Evolutionary conservation across 2,888 invertebrate genomes (phyloP), one percentile per base, ranked within the genome.

Genomic region (Aplocera efformata): DNA sequence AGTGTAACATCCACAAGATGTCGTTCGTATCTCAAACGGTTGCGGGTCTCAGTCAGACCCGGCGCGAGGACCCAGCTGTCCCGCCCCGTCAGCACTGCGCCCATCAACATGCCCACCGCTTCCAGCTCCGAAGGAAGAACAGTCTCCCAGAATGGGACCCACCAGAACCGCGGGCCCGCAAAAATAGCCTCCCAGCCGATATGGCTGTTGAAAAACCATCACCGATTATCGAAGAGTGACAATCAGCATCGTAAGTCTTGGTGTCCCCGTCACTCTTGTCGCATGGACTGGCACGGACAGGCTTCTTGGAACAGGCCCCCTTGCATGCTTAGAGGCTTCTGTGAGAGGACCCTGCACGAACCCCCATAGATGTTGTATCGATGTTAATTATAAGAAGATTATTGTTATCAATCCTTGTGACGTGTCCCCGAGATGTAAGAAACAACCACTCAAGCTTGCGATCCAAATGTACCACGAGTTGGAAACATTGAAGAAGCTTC

Each of bases 1-100:
- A 56, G 22, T 24, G 26, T 30, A 29, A n/a, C n/a, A n/a, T n/a
- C n/a, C 22, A 42, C 42, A 39, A 37, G 60, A 90, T 90, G 90
- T 89, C 90, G 53, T 89, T 90, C 76, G 86, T 90, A 55, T 89
- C 89, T 24, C 89, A 89, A 83, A 89, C 90, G 25, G 89, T 89
- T 43, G 90, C 90, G 11, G 89, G 88, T 27, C 72, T 89, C 67
- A 86, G 85, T 58, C 84, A 86, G 57, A 63, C 79, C 23, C 67
- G 82, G 1, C 79, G 83, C n/a, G 80, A 83, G 39, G 84, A 86
- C 22, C 70, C 45, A 11, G 17, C 40, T 1, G 11, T 71, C 0
- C 77, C 82, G 1, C 83, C 84, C 0, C 64, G 82, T 22, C 88
- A 88, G 56, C 88, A 88, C 69, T 88, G 88, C 73, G 82, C 86